Evolutionary conservation across 2,113 vertebrate species (phyloP), one percentile per base, ranked within the genome.

Genomic region (Anarrhichthys ocellatus): DNA sequence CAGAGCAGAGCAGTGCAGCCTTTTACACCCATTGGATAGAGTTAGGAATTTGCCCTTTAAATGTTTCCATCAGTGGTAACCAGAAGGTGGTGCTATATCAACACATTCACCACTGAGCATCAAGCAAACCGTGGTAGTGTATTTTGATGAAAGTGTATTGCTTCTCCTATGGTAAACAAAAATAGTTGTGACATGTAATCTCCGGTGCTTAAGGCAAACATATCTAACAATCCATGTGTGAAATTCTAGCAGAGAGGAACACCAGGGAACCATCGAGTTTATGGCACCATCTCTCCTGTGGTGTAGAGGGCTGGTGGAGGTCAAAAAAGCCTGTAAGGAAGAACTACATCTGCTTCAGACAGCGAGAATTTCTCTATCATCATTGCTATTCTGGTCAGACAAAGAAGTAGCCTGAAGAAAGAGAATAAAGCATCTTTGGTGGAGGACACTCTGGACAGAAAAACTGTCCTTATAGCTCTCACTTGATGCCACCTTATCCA

Each of bases 351-450:
- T 29, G 81, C 73, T 72, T 77, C 32, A 83, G 72, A 89, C 84
- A 85, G 75, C 40, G 2, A 80, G 36, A 73, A 81, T 84, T 69
- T 82, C 32, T 88, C 69, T 71, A 36, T 81, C 74, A 76, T 85
- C 83, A 87, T 93, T 94, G 86, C 69, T 92, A 92, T 94, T 92
- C 92, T 85, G 82, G 78, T 92, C 89, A 94, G 89, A 87, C 78
- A 87, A 86, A 84, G 75, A 88, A 86, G 83, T 54, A 75, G 82
- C 73, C 69, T 73, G 76, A 84, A 87, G 52, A 82, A 85, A 73
- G 83, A 82, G 36, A 80, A 63, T 44, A 59, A 77, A 82, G 62
- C 76, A 74, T 86, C 69, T 89, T 81, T 83, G 77, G 66, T 67
- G 56, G 59, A 88, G 92, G 86, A 82, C 83, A 87, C 32, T 61